Evolutionary conservation across 2,888 invertebrate species (phyloP), one percentile per base, ranked within the genome.

Genomic region (Plagodis dolabraria): DNA sequence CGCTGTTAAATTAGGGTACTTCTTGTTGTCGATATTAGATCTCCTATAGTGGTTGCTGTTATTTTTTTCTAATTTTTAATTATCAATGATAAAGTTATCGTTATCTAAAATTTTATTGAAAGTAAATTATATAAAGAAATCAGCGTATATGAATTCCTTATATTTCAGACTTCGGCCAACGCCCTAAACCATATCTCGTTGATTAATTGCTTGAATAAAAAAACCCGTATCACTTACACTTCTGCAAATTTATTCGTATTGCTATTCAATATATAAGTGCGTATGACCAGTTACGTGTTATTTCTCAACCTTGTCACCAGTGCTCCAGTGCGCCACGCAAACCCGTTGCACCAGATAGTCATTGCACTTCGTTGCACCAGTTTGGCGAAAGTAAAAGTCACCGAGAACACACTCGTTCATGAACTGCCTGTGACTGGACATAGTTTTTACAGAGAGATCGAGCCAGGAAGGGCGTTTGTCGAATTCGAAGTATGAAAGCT

Each of bases 251-350:
- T 22, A 22, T 22, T 22, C 22, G 22, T 22, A 22, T 22, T 22
- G 22, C 22, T 22, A 4, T 22, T 22, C 22, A 22, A 22, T 22
- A 22, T 22, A 22, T 22, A 22, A 22, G 75, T 81, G 79, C 77
- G 80, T 81, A 80, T 76, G 69, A 83, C 82, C 74, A 76, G 85
- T 79, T 70, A 57, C 40, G 52, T 54, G 70, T 62, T 84, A 80
- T 92, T 89, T 86, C 89, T 79, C 92, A 92, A 92, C 92, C 92
- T 92, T 92, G 91, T 83, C 85, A 87, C 85, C 82, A 76, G 81
- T 90, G 85, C 66, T 85, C 89, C 80, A 89, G 83, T 89, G 75
- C 68, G 64, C 62, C 56, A 53, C 53, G 68, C 58, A 80, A 86
- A 87, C 90, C 83, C 82, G 87, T 86, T 86, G 74, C 79, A 50